Conservation (phyloP, 2,888 invertebrate genomes). For the Eilema griseolum region DNA sequence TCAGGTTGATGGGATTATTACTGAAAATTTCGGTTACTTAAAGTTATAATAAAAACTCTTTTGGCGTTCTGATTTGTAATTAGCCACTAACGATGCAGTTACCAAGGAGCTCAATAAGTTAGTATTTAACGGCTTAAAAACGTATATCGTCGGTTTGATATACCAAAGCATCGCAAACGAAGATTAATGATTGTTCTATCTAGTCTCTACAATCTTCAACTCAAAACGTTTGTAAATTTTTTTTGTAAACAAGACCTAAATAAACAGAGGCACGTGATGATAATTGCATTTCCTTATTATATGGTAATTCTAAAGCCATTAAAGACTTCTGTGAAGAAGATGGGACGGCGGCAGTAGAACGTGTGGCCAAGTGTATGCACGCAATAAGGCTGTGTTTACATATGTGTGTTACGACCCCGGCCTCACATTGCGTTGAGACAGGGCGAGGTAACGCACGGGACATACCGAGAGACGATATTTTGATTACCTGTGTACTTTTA, state of each 20-base stretch:
- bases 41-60: no score
- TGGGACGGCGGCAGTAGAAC: neutral
- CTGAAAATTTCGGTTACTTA: no score
- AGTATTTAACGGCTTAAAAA: neutral
- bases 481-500: neutral
- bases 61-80: no score
- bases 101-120: no score
- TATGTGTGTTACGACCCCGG: constrained; percentile 22
- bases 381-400: constrained; percentile 28
- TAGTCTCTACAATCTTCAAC: neutral
- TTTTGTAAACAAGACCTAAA: neutral
- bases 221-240: neutral
- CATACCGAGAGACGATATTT: constrained; percentile 11
- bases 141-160: no score
- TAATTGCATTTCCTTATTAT: neutral
- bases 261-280: constrained; percentile 6
- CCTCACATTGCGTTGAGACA: constrained; percentile 10
- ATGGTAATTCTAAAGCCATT: constrained; percentile 10
- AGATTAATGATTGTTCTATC: no score
- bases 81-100: no score
- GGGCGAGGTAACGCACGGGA: neutral
- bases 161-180: no score
- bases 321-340: neutral
- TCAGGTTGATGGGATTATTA: no score
- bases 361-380: constrained; percentile 7